Evolutionary conservation across 2,113 vertebrate genomes (phyloP).

Genomic region (Corydoras maculifer): DNA sequence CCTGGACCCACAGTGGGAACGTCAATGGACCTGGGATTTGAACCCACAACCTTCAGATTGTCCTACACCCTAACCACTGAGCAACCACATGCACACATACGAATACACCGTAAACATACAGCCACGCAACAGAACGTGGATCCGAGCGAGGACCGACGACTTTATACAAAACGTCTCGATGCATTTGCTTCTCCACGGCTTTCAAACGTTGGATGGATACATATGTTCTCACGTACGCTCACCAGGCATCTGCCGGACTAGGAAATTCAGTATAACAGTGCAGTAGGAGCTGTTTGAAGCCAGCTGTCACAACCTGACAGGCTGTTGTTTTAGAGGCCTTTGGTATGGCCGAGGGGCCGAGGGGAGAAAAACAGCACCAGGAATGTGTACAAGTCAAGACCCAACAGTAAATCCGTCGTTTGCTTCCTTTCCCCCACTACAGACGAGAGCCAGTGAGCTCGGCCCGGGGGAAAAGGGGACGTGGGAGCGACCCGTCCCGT

Average conservation of each 20-base stretch:
- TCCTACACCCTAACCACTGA: no score
- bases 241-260: conserved; percentile 50
- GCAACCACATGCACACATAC: conserved; percentile 5
- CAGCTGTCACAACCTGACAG: conserved; percentile 79
- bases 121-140: conserved; percentile 10
- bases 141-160: neutral
- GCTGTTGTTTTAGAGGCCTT: conserved; percentile 79
- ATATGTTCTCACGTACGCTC: conserved; percentile 32
- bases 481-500: conserved; percentile 52
- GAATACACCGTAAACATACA: neutral
- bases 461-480: conserved; percentile 46
- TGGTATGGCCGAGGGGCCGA: conserved; percentile 72
- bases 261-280: conserved; percentile 65
- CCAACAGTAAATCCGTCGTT: conserved; percentile 77
- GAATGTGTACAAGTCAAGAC: conserved; percentile 79
- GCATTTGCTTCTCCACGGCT: neutral
- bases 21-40: no score
- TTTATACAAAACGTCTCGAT: no score
- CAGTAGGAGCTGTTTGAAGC: conserved; percentile 76
- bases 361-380: conserved; percentile 74
- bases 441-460: conserved; percentile 54
- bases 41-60: no score
- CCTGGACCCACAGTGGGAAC: conserved; percentile 54
- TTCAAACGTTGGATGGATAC: conserved; percentile 13
- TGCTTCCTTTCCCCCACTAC: conserved; percentile 65